Evolutionary conservation across 2,113 vertebrate species (phyloP), one percentile per base, ranked within the genome.

Genomic region (Labeo catla): DNA sequence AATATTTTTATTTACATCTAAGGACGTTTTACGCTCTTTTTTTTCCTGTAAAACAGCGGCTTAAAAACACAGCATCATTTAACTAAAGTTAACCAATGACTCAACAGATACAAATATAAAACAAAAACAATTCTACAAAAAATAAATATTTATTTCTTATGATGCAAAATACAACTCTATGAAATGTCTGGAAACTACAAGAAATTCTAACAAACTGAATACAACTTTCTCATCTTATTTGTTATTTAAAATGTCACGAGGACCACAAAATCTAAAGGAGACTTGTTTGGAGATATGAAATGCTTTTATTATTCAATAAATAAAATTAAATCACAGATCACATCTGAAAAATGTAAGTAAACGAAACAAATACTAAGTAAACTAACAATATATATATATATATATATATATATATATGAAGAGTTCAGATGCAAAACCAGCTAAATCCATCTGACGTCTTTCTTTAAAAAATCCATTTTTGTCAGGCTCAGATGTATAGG

Each of bases 301-400:
- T 92, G 90, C 90, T 93, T 95, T 95, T 84, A 94, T 97, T 96
- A 93, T 97, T 96, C 94, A 96, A 98, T 98, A 98, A 98, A 98
- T 98, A 95, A 94, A 94, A 98, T 98, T 95, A 94, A 94, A 94
- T 97, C 66, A 97, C 96, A 98, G 97, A 95, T 97, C 96, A 96
- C 89, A 96, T 96, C 94, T 96, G 90, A 91, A 91, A 96, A 97
- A 94, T 95, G 16, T 72, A 86, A 72, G 3, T 85, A 83, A 70
- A 49, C 65, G 72, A 84, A 94, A 97, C 96, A 89, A 87, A 65
- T 9, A 34, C 7, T 1, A 47, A 47, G 21, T 47, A 12, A 47
- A 74, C 72, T 11, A 10, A 39, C 39, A 2, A 39, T 28, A 39
- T 39, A 39, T 39, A 39, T 28, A 39, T 39, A 39, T 39, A 39